phyloP scores from a whole-genome alignment of 2,888 invertebrate species.

The Ametastegia equiseti region DNA sequence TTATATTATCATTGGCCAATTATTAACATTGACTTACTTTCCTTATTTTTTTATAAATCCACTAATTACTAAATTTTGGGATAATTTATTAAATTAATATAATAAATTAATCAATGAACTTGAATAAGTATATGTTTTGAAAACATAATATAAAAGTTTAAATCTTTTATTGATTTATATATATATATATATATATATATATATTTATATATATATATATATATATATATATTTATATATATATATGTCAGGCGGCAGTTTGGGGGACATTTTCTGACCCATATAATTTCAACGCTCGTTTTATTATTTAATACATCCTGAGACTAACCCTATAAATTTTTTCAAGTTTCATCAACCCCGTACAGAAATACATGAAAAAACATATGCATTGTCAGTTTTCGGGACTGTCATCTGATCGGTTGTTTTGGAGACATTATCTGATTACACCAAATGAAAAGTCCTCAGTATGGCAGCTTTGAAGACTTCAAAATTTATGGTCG shows the following conservation, averaged over 20 bases:
- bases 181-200: no score
- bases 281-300: not conserved
- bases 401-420: not conserved
- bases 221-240: not conserved
- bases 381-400: not conserved
- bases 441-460: not conserved
- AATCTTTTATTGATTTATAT: no score
- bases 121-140: no score
- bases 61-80: no score
- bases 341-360: not conserved
- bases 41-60: no score
- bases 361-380: conserved; percentile 1
- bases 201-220: no score
- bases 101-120: no score
- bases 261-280: conserved; percentile 9
- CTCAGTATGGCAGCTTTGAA: not conserved
- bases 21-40: no score
- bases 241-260: conserved; percentile 14
- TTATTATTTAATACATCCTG: not conserved
- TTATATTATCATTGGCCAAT: no score
- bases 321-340: not conserved
- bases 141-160: no score
- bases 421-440: not conserved
- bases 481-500: not conserved
- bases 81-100: no score